These are phyloP conservation scores for Dexiosoma caninum DNA, from an alignment of 2,888 invertebrate genomes.

Conservation along the genomic window DNA sequence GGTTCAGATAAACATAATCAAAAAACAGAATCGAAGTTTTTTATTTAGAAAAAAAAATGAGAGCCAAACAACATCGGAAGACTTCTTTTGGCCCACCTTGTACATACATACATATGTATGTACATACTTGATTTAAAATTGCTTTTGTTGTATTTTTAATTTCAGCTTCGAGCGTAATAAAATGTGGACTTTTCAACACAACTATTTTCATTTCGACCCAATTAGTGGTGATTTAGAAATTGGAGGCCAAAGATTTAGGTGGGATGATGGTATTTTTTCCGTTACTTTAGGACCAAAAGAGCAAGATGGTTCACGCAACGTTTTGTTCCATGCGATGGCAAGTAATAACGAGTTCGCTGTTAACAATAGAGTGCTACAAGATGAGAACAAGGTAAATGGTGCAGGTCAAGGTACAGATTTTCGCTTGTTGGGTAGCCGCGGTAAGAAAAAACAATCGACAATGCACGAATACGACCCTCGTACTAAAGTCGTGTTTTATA, in stretches of 20 bases:
- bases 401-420: constrained; percentile 80
- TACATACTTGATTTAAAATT: no score
- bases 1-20: no score
- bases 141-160: not conserved
- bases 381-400: constrained; percentile 79
- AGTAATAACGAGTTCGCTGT: constrained; percentile 85
- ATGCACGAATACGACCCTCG: constrained; percentile 82
- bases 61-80: no score
- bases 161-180: constrained; percentile 80
- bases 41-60: no score
- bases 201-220: constrained; percentile 87
- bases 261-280: constrained; percentile 90
- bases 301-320: constrained; percentile 80
- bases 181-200: constrained; percentile 86
- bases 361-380: constrained; percentile 81
- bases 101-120: no score
- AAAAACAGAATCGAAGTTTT: no score
- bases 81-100: no score
- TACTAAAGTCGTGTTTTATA: constrained; percentile 83
- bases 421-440: constrained; percentile 82
- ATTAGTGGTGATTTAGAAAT: constrained; percentile 82
- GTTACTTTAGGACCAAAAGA: constrained; percentile 80
- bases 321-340: constrained; percentile 89
- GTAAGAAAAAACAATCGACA: constrained; percentile 82
- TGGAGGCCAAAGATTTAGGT: constrained; percentile 85